Evolutionary conservation across 2,797 vertebrate species (phyloP).

Genomic region (Crax fasciolata): DNA sequence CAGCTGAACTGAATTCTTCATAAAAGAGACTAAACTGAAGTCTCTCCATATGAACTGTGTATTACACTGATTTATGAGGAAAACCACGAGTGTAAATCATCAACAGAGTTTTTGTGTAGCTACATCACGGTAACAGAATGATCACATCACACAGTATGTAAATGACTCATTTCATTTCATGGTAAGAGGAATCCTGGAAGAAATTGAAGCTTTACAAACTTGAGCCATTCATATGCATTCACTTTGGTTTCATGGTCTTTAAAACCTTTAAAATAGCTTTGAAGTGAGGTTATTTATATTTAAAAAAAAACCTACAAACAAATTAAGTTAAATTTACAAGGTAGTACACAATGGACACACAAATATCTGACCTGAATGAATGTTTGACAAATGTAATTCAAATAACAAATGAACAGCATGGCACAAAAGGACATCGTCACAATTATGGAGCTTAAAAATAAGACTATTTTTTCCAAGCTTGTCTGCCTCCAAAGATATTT

Average conservation of each 20-base stretch:
- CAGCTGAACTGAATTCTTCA: constrained; percentile 21
- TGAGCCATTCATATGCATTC: not conserved
- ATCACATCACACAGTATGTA: constrained; percentile 2
- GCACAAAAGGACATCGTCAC: not conserved
- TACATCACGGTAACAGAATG: not conserved
- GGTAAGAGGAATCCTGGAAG: constrained; percentile 35
- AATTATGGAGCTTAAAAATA: constrained; percentile 29
- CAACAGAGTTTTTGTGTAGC: constrained; percentile 1
- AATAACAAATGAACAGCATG: not conserved
- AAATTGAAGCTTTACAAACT: not conserved
- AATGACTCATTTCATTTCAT: constrained; percentile 32
- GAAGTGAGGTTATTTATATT: not conserved
- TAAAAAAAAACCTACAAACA: not conserved
- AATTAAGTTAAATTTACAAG: constrained; percentile 6
- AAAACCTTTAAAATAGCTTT: constrained; percentile 12
- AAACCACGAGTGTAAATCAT: not conserved
- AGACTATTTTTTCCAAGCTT: constrained; percentile 43
- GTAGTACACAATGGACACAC: not conserved
- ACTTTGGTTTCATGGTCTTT: constrained; percentile 18
- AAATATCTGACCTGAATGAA: constrained; percentile 7
- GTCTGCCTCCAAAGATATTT: constrained; percentile 53
- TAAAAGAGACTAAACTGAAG: not conserved
- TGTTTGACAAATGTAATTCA: constrained; percentile 31
- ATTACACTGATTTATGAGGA: constrained; percentile 2
- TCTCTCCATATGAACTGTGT: not conserved